A percentile compares a stretch with the other conserved stretches of the same genome.
These are phyloP conservation scores for Platycheirus rosarum DNA, from an alignment of 2,888 invertebrate genomes.

Conservation along the genomic window DNA sequence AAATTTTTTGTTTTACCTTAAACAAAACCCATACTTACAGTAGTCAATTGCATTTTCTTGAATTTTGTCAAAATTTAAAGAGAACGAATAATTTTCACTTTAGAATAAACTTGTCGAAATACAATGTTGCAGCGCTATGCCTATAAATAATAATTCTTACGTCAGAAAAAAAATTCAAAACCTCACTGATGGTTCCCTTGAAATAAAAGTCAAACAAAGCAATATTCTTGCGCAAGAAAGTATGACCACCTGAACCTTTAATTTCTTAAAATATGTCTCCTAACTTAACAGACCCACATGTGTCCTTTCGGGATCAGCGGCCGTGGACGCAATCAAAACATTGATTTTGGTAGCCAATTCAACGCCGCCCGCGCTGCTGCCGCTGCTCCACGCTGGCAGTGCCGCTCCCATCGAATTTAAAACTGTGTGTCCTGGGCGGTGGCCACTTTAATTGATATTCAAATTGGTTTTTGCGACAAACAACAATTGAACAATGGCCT, in stretches of 20 bases:
- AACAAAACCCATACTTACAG: too few relatives aligned
- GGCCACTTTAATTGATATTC: constrained; percentile 71
- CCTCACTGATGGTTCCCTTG: too few relatives aligned
- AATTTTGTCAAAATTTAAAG: too few relatives aligned
- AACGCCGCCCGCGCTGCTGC: too few relatives aligned
- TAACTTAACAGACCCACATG: background rate
- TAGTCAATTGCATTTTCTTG: too few relatives aligned
- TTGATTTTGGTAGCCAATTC: background rate
- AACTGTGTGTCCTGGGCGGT: constrained; percentile 35
- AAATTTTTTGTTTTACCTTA: too few relatives aligned
- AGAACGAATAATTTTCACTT: too few relatives aligned
- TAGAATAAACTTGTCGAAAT: too few relatives aligned
- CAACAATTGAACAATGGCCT: constrained; percentile 50
- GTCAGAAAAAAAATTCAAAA: too few relatives aligned
- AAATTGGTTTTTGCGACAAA: constrained; percentile 67
- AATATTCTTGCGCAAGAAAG: background rate
- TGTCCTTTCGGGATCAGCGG: constrained; percentile 34
- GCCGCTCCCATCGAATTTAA: background rate
- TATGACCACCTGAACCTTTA: background rate
- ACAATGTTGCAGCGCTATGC: too few relatives aligned
- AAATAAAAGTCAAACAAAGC: too few relatives aligned
- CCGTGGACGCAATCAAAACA: constrained; percentile 38
- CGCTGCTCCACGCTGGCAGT: background rate
- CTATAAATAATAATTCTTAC: too few relatives aligned
- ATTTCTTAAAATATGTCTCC: constrained; percentile 11